Evolutionary conservation across 2,113 vertebrate genomes (phyloP).

Genomic region (Prochilodus magdalenae): DNA sequence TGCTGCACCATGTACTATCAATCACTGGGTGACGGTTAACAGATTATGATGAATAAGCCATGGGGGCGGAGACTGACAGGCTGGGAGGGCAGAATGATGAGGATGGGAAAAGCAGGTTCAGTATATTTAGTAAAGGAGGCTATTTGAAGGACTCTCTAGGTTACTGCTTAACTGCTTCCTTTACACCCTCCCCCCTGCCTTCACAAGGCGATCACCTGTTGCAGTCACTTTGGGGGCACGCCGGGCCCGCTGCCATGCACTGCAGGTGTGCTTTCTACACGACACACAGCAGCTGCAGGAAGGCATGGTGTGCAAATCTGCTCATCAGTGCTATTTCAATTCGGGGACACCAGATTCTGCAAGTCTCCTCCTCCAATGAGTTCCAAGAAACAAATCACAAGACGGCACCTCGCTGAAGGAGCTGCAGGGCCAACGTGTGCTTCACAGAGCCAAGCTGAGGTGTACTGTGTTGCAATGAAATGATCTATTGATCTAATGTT

Average conservation of each 20-base stretch:
- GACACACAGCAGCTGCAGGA: not conserved
- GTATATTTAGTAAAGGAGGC: constrained; percentile 41
- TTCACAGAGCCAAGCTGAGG: no score
- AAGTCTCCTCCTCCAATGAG: not conserved
- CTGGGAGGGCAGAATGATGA: not conserved
- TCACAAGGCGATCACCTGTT: constrained; percentile 34
- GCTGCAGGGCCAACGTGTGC: no score
- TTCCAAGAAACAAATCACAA: not conserved
- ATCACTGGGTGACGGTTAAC: not conserved
- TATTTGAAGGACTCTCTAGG: constrained; percentile 42
- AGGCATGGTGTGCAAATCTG: not conserved
- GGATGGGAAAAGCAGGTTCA: not conserved
- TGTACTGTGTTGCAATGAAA: no score
- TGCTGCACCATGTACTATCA: not conserved
- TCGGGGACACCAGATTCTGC: not conserved
- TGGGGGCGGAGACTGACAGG: not conserved
- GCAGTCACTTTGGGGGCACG: constrained; percentile 11
- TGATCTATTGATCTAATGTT: no score
- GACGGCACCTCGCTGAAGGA: not conserved
- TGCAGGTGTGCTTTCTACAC: constrained; percentile 14
- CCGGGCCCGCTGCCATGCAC: not conserved
- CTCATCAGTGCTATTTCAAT: not conserved
- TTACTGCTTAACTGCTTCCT: constrained; percentile 11
- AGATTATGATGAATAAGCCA: constrained; percentile 4
- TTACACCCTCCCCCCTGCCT: not conserved